Evolutionary conservation across 2,113 vertebrate species (phyloP).

Genomic region (Bettongia penicillata): DNA sequence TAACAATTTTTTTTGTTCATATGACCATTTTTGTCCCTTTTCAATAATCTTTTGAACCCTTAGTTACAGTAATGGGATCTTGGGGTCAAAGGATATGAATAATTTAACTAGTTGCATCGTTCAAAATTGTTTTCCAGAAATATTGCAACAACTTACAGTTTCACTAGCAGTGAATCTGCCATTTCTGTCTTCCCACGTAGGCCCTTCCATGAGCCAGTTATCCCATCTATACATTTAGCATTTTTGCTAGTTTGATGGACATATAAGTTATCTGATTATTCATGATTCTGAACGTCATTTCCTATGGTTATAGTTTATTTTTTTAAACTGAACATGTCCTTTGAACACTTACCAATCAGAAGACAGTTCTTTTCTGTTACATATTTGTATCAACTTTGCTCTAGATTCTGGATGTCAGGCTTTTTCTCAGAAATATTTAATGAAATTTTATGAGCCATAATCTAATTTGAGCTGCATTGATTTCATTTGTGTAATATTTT

Average conservation of each 20-base stretch:
- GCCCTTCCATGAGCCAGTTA: neutral
- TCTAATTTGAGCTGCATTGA: neutral
- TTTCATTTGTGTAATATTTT: neutral
- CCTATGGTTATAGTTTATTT: neutral
- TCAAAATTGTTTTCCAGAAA: neutral
- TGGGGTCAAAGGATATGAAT: neutral
- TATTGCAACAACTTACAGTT: neutral
- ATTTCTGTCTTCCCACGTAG: neutral
- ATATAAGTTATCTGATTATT: neutral
- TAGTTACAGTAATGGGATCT: neutral
- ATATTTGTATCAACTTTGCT: neutral
- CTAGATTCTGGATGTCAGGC: neutral
- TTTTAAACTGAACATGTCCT: neutral
- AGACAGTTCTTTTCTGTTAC: neutral
- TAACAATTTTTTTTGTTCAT: neutral
- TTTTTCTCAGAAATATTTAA: neutral
- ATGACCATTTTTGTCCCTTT: neutral
- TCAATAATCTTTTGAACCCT: neutral
- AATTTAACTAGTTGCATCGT: neutral
- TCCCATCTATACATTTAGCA: neutral
- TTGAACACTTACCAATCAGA: neutral
- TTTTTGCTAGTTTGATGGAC: neutral
- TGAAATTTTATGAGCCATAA: neutral
- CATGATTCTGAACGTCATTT: neutral
- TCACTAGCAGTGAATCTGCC: neutral